Percentiles rank a stretch among this genome's conserved stretches.
phyloP scores from a whole-genome alignment of 2,888 invertebrate genomes.

The Brachynemurus nebulosus region DNA sequence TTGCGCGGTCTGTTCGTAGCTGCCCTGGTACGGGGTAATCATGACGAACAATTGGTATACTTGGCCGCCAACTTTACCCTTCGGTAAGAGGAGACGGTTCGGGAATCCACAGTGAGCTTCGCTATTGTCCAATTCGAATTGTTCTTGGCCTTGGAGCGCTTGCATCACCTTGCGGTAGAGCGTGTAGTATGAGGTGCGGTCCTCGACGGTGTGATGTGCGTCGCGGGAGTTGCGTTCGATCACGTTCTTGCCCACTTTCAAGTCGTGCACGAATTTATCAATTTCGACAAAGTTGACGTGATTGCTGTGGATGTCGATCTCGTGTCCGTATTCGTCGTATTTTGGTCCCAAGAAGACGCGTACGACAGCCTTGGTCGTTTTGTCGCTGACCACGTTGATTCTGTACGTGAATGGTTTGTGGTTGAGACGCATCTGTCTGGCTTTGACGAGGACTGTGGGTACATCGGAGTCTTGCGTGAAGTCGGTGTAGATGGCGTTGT shows the following conservation, averaged over 20 bases:
- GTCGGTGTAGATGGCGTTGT: constrained; percentile 34
- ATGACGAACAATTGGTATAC: constrained; percentile 37
- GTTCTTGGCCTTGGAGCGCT: constrained; percentile 33
- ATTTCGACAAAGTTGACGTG: constrained; percentile 49
- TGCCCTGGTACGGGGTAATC: constrained; percentile 31
- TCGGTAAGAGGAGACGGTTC: constrained; percentile 47
- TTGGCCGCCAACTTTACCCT: constrained; percentile 49
- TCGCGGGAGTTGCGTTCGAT: constrained; percentile 39
- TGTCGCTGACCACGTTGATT: constrained; percentile 40
- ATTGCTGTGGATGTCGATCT: constrained; percentile 42
- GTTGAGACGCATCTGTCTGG: constrained; percentile 47
- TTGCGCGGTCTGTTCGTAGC: constrained; percentile 29
- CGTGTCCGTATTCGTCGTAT: constrained; percentile 40
- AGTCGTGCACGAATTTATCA: constrained; percentile 42
- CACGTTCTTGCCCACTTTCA: constrained; percentile 46
- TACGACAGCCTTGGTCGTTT: constrained; percentile 42
- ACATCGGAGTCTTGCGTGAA: constrained; percentile 32
- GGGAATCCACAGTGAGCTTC: constrained; percentile 44
- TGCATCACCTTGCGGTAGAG: constrained; percentile 35
- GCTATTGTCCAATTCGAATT: constrained; percentile 33
- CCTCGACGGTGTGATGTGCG: constrained; percentile 8
- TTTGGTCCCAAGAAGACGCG: constrained; percentile 58
- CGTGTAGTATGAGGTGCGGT: constrained; percentile 27
- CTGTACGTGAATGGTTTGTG: constrained; percentile 48
- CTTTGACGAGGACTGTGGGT: constrained; percentile 35